Evolutionary conservation across 2,113 vertebrate genomes (phyloP).

Genomic region (Trochalopteron elliotii): DNA sequence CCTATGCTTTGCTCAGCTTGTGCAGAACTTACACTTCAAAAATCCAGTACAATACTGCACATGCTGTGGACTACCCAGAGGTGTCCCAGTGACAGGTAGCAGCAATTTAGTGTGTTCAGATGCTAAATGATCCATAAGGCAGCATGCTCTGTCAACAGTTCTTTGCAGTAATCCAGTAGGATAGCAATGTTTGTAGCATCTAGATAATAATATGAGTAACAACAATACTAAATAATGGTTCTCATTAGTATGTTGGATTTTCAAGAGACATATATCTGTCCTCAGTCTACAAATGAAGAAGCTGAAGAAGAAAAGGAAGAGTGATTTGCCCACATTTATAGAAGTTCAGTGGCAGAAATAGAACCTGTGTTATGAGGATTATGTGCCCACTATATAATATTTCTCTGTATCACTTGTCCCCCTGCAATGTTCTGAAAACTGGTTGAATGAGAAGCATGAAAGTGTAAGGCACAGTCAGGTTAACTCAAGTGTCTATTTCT

Average conservation of each 20-base stretch:
- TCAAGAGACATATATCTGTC: background rate
- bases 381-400: background rate
- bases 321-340: background rate
- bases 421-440: background rate
- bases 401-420: background rate
- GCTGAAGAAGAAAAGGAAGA: background rate
- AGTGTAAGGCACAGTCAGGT: background rate
- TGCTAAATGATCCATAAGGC: background rate
- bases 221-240: background rate
- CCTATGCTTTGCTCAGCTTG: background rate
- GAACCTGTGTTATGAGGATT: background rate
- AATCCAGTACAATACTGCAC: background rate
- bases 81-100: background rate
- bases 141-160: background rate
- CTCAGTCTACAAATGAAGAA: background rate
- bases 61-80: background rate
- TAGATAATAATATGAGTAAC: background rate
- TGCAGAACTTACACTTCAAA: background rate
- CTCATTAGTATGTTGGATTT: background rate
- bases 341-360: background rate
- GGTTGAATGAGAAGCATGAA: background rate
- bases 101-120: background rate
- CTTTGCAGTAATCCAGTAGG: background rate
- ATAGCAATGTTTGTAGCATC: background rate
- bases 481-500: background rate